These are phyloP conservation scores for Dolichoris vasculosae DNA, from an alignment of 1,140 invertebrate genomes.

Conservation along the genomic window DNA sequence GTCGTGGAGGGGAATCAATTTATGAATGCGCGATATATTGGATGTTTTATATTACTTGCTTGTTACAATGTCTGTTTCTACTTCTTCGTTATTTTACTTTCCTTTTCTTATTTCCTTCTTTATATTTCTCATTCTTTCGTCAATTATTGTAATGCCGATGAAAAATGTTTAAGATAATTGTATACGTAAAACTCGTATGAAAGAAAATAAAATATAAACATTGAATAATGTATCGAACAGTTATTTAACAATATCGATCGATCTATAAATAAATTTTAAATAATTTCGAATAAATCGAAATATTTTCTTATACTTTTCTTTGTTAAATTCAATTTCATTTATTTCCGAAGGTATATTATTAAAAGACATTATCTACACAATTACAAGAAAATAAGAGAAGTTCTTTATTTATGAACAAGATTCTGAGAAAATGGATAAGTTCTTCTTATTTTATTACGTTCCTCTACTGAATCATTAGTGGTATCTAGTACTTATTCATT, in stretches of 20 bases:
- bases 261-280: too few species aligned
- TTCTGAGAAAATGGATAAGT: not conserved
- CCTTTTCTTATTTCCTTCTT: not conserved
- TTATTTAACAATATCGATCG: too few species aligned
- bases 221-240: too few species aligned
- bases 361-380: not conserved
- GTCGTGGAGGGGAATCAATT: slow-evolving; percentile 33
- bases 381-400: not conserved
- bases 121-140: not conserved
- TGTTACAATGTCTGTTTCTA: not conserved
- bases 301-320: not conserved
- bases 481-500: not conserved
- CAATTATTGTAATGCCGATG: not conserved
- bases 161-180: not conserved
- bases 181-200: too few species aligned
- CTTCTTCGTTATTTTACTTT: not conserved
- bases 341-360: not conserved
- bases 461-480: not conserved
- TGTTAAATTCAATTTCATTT: not conserved
- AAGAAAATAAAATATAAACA: too few species aligned
- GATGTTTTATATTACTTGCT: not conserved
- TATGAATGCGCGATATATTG: slow-evolving; percentile 31
- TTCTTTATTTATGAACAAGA: not conserved
- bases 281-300: too few species aligned
- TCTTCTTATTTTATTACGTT: slow-evolving; percentile 1